Conservation (phyloP, 2,113 vertebrate species). For the Shinisaurus crocodilurus region DNA sequence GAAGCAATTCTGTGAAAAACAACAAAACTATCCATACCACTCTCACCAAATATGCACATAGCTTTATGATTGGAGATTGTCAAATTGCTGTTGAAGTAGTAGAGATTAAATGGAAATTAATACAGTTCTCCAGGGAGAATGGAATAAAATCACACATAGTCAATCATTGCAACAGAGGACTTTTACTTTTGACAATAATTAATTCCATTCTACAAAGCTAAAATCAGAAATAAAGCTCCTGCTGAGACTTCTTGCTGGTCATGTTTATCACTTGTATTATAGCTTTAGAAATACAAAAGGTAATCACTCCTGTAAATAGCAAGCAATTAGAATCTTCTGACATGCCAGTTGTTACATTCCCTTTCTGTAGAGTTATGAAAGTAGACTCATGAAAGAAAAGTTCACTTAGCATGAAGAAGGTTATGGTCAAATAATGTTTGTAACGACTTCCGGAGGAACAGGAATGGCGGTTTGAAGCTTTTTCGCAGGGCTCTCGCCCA, state of each 20-base stretch:
- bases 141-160: constrained; percentile 6
- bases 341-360: not conserved
- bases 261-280: not conserved
- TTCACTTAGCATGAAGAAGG: not conserved
- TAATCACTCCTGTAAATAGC: constrained; percentile 12
- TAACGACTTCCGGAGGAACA: no score
- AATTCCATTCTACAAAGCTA: constrained; percentile 5
- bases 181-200: constrained; percentile 9
- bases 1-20: not conserved
- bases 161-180: not conserved
- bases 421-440: not conserved
- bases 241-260: constrained; percentile 3
- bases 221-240: not conserved
- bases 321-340: not conserved
- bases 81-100: not conserved
- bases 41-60: not conserved
- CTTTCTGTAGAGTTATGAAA: not conserved
- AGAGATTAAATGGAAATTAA: constrained; percentile 9
- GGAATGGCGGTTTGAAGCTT: no score
- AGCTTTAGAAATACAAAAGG: not conserved
- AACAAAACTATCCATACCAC: not conserved
- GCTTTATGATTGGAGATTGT: not conserved
- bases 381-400: not conserved
- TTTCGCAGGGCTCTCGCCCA: no score
- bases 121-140: not conserved